A percentile compares a stretch with the other conserved stretches of the same genome.
Conservation (phyloP, 2,888 invertebrate genomes). For the Vannuccia rotundouncinata region DNA sequence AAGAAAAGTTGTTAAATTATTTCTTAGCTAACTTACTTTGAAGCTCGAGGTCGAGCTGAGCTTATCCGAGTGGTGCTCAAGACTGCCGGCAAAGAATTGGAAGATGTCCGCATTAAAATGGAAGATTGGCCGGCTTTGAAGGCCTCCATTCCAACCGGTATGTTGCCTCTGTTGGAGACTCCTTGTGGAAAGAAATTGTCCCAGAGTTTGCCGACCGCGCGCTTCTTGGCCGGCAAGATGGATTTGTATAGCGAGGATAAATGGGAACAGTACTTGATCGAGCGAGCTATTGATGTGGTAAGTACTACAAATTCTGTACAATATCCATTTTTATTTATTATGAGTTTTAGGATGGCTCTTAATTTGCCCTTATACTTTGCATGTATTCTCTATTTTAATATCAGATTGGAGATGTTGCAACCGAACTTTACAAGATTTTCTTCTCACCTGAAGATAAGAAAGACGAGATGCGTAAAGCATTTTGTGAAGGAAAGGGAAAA, state of each 20-base stretch:
- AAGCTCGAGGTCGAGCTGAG: slow-evolving; percentile 62
- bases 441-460: slow-evolving; percentile 37
- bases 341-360: too few relatives aligned
- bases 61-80: slow-evolving; percentile 62
- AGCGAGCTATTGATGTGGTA: slow-evolving; percentile 23
- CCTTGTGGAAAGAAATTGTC: slow-evolving; percentile 13
- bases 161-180: slow-evolving; percentile 25
- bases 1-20: too few relatives aligned
- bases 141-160: slow-evolving; percentile 22
- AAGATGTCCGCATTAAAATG: slow-evolving; percentile 60
- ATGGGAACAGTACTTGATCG: slow-evolving; percentile 12
- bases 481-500: not conserved
- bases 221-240: slow-evolving; percentile 1
- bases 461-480: slow-evolving; percentile 19
- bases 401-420: slow-evolving; percentile 31
- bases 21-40: slow-evolving; percentile 62
- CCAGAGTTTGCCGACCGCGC: slow-evolving; percentile 25
- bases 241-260: slow-evolving; percentile 8
- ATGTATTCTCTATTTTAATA: too few relatives aligned
- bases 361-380: too few relatives aligned
- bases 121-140: slow-evolving; percentile 48
- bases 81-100: slow-evolving; percentile 61
- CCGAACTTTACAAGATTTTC: slow-evolving; percentile 30
- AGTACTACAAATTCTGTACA: too few relatives aligned
- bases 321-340: too few relatives aligned